Percentiles rank a stretch among this genome's conserved stretches.
Evolutionary conservation across 2,113 vertebrate species (phyloP).

Genomic region (Vidua macroura): DNA sequence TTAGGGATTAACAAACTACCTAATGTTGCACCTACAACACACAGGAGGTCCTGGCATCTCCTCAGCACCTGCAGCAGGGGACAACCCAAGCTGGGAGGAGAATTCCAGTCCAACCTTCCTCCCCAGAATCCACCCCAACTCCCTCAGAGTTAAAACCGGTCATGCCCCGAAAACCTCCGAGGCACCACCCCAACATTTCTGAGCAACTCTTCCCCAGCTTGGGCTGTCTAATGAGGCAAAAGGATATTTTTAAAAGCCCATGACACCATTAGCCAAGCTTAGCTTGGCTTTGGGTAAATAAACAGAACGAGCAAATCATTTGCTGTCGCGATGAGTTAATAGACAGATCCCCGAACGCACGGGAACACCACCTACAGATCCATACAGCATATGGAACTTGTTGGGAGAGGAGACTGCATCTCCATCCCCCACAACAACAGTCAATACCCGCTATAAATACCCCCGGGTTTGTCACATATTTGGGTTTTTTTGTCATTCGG

Average conservation of each 20-base stretch:
- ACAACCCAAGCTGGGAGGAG: background rate
- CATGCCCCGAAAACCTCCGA: background rate
- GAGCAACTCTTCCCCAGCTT: background rate
- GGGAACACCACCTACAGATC: slow-evolving; percentile 38
- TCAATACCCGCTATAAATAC: slow-evolving; percentile 12
- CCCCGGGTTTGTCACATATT: background rate
- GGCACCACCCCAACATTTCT: background rate
- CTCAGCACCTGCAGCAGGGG: accelerated
- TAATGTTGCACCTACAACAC: accelerated
- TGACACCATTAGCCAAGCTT: background rate
- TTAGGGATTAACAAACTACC: background rate
- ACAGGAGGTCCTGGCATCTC: background rate
- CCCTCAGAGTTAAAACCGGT: background rate
- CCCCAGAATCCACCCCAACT: background rate
- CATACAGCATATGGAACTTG: slow-evolving; percentile 4
- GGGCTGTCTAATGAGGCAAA: background rate
- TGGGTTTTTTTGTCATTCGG: background rate
- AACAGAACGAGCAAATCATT: background rate
- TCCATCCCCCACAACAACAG: slow-evolving; percentile 28
- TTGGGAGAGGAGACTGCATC: background rate
- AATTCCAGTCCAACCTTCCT: background rate
- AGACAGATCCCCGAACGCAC: slow-evolving; percentile 8
- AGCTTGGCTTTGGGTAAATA: slow-evolving; percentile 15
- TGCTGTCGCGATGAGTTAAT: slow-evolving; percentile 9
- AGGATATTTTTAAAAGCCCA: background rate